Conservation (phyloP, 2,113 vertebrate species). For the Gymnorhina tibicen region DNA sequence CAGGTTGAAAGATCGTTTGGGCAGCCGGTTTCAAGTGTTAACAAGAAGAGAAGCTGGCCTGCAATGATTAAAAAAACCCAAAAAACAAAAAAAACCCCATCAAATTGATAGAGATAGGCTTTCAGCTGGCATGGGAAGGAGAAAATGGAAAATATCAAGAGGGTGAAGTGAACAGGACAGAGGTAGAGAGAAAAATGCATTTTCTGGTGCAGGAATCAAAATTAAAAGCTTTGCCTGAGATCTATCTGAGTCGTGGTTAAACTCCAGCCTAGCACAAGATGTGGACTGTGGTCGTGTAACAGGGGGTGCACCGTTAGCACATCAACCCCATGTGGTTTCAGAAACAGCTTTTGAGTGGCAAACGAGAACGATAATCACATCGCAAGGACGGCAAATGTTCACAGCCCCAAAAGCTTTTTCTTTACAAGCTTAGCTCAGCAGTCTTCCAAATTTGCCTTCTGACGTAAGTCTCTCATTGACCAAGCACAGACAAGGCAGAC, state of each 20-base stretch:
- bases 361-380: not conserved
- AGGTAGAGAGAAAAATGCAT: not conserved
- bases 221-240: not conserved
- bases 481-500: not conserved
- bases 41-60: not conserved
- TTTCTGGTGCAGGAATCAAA: not conserved
- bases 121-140: not conserved
- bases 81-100: not conserved
- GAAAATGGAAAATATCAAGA: not conserved
- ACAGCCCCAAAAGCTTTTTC: not conserved
- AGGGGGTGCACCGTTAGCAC: not conserved
- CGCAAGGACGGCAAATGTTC: not conserved
- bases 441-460: not conserved
- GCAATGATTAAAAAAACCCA: not conserved
- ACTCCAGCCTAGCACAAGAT: not conserved
- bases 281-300: not conserved
- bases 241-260: not conserved
- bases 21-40: not conserved
- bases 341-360: not conserved
- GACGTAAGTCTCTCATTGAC: not conserved
- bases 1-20: not conserved
- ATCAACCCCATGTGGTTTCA: not conserved
- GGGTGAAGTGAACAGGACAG: not conserved
- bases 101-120: not conserved
- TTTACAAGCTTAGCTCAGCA: not conserved